Percentiles rank a stretch among this genome's conserved stretches.
These are phyloP conservation scores for Carapus acus DNA, from an alignment of 2,797 vertebrate species.

Conservation along the genomic window DNA sequence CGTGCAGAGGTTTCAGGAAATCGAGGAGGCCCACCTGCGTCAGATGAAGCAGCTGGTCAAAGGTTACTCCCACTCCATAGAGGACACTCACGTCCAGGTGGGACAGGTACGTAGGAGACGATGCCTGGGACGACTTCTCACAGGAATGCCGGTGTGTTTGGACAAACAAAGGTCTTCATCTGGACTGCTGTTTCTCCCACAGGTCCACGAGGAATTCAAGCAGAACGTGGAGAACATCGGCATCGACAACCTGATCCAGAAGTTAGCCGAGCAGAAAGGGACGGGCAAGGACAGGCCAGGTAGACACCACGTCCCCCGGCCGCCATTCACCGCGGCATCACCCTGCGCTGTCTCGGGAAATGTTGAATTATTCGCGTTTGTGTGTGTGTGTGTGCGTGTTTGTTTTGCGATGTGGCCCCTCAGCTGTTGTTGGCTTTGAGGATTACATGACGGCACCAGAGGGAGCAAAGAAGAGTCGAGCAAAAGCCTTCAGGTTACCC, in stretches of 20 bases:
- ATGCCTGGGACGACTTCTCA: no score
- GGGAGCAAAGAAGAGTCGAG: constrained; percentile 81
- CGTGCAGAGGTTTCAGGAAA: constrained; percentile 85
- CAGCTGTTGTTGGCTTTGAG: constrained; percentile 82
- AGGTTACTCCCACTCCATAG: constrained; percentile 88
- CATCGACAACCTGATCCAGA: constrained; percentile 82
- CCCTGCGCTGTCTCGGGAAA: no score
- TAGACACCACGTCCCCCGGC: no score
- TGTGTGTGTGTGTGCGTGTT: constrained; percentile 10
- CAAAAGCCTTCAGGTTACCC: constrained; percentile 88
- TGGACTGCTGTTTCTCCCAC: background rate
- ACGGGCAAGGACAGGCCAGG: constrained; percentile 87
- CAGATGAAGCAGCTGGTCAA: constrained; percentile 92
- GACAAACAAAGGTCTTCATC: no score
- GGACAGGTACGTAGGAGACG: constrained; percentile 78
- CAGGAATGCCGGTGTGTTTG: no score
- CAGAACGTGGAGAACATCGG: constrained; percentile 94
- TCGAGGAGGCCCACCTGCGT: constrained; percentile 84
- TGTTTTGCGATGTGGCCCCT: background rate
- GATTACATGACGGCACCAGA: constrained; percentile 78
- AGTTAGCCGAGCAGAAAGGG: constrained; percentile 86
- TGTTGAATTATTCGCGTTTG: background rate
- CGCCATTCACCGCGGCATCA: background rate
- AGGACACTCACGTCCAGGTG: constrained; percentile 94
- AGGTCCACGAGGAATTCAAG: constrained; percentile 97